Percentiles rank a stretch among this genome's conserved stretches.
phyloP scores from a whole-genome alignment of 2,113 vertebrate species.

The Suricata suricatta region DNA sequence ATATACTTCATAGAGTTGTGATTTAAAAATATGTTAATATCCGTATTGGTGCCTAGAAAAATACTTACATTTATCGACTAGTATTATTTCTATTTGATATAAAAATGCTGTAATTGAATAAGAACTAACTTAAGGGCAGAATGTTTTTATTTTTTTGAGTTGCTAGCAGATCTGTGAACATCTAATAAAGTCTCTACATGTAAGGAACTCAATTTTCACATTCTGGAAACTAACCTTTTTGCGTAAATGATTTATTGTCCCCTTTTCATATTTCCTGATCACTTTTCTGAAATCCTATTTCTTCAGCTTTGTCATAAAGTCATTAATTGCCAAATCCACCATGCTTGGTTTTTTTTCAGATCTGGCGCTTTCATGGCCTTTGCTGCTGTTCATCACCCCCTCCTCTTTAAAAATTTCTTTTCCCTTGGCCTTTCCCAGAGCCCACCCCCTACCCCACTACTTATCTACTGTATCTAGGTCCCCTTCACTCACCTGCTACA shows the following conservation, averaged over 20 bases:
- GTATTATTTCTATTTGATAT: slow-evolving; percentile 33
- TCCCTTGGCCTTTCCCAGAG: background rate
- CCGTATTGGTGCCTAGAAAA: background rate
- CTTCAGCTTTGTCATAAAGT: background rate
- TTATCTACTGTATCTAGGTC: background rate
- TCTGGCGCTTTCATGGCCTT: background rate
- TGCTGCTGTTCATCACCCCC: background rate
- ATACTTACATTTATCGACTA: background rate
- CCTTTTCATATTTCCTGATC: slow-evolving; percentile 8
- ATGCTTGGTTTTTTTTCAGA: background rate
- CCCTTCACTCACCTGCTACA: background rate
- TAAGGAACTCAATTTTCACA: background rate
- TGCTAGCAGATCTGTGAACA: background rate
- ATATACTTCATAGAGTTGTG: background rate
- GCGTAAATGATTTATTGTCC: background rate
- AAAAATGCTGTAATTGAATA: slow-evolving; percentile 26
- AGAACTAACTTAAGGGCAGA: background rate
- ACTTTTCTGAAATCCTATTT: background rate
- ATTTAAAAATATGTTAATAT: background rate
- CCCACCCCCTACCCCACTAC: background rate
- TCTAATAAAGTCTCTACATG: background rate
- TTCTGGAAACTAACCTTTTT: background rate
- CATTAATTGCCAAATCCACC: background rate
- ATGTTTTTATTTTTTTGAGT: background rate
- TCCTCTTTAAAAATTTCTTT: background rate